Conservation (phyloP, 2,797 vertebrate genomes). For the Merluccius polli region DNA sequence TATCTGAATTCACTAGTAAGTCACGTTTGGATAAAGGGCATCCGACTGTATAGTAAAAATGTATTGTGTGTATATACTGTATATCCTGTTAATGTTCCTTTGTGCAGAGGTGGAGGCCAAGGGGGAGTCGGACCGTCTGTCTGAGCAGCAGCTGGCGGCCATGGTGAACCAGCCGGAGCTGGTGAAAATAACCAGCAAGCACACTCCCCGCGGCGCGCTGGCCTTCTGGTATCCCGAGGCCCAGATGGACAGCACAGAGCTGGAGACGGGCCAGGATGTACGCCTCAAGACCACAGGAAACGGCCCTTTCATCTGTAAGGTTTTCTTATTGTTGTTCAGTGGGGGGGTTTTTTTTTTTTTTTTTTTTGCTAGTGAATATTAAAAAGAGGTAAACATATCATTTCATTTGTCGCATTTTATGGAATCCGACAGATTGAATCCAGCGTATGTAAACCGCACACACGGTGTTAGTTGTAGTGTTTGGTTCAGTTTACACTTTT, state of each 20-base stretch:
- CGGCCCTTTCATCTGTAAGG: conserved; percentile 83
- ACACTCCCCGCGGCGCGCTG: conserved; percentile 67
- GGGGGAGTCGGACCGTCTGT: conserved; percentile 75
- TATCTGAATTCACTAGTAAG: background rate
- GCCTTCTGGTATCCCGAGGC: conserved; percentile 83
- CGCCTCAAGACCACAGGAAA: conserved; percentile 83
- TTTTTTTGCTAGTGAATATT: no score
- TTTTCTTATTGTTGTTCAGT: background rate
- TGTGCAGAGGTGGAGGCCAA: conserved; percentile 79
- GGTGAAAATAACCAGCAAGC: conserved; percentile 66
- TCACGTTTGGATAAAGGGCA: background rate
- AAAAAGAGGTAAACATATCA: no score
- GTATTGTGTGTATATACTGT: no score
- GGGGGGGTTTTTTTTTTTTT: background rate
- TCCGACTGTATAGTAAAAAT: background rate
- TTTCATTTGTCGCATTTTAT: background rate
- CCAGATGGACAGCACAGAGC: conserved; percentile 77
- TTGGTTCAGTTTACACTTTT: background rate
- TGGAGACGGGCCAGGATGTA: conserved; percentile 75
- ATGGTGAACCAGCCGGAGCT: conserved; percentile 76
- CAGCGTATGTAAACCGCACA: background rate
- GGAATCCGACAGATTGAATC: background rate
- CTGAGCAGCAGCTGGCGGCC: conserved; percentile 67
- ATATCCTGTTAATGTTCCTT: background rate
- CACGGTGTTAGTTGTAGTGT: background rate